Evolutionary conservation across 2,888 invertebrate species (phyloP).

Genomic region (Ichneumon xanthorius): DNA sequence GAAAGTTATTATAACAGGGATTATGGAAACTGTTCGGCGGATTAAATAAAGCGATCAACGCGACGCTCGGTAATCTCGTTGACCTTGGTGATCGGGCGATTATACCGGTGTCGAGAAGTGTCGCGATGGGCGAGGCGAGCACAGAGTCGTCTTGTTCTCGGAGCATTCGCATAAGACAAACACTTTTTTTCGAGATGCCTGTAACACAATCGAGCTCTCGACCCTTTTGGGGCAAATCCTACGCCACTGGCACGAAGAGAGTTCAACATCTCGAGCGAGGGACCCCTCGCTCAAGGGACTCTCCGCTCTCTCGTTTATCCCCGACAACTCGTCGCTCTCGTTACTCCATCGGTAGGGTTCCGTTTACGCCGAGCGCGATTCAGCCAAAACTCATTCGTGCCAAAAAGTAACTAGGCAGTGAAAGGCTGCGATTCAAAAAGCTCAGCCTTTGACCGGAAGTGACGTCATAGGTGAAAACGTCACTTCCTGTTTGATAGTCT

Average conservation of each 20-base stretch:
- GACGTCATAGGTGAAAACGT: too few relatives aligned
- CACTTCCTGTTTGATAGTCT: too few relatives aligned
- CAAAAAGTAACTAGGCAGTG: background rate
- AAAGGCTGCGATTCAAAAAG: too few relatives aligned
- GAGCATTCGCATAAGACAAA: background rate
- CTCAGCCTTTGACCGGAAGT: too few relatives aligned
- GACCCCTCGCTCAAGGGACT: constrained; percentile 45
- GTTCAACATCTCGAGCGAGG: constrained; percentile 52
- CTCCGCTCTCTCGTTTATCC: constrained; percentile 32
- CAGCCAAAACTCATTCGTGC: background rate
- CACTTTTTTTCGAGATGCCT: background rate
- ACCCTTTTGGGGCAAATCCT: constrained; percentile 18
- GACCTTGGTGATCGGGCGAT: constrained; percentile 26
- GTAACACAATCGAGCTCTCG: background rate
- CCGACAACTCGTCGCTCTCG: constrained; percentile 40
- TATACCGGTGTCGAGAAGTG: background rate
- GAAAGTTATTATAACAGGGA: background rate
- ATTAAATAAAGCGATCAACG: constrained; percentile 6
- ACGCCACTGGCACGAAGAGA: constrained; percentile 56
- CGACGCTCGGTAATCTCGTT: constrained; percentile 15
- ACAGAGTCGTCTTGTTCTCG: background rate
- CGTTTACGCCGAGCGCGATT: background rate
- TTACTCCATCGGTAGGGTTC: constrained; percentile 3
- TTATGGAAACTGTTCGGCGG: background rate
- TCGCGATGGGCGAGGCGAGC: constrained; percentile 17